Evolutionary conservation across 2,888 invertebrate genomes (phyloP).

Genomic region (Halictus ligatus): DNA sequence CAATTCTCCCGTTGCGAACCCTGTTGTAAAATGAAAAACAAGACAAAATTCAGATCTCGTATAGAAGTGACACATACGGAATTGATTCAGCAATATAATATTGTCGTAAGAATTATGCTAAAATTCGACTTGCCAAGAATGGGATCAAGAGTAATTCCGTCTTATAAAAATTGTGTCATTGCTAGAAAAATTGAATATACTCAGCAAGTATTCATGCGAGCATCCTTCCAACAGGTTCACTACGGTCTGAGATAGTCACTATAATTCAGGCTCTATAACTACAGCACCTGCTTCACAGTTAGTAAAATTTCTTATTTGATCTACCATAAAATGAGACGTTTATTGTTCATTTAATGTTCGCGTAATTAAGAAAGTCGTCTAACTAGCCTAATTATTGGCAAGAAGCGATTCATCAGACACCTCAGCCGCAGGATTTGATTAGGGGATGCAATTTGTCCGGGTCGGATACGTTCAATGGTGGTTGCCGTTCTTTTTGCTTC

Average conservation of each 20-base stretch:
- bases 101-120: too few relatives aligned
- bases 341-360: background rate
- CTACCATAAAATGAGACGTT: background rate
- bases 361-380: background rate
- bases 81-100: background rate
- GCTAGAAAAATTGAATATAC: too few relatives aligned
- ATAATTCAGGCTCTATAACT: background rate
- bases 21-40: background rate
- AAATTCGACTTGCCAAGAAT: too few relatives aligned
- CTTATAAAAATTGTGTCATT: too few relatives aligned
- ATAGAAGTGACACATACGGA: background rate
- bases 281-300: background rate
- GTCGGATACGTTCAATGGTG: background rate
- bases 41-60: too few relatives aligned
- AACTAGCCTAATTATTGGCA: background rate
- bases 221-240: too few relatives aligned
- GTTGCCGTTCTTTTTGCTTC: background rate
- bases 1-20: background rate
- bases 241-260: background rate
- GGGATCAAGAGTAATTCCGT: too few relatives aligned
- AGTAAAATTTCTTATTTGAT: background rate
- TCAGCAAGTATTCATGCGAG: too few relatives aligned
- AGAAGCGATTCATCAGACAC: background rate
- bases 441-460: background rate
- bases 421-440: slow-evolving; percentile 3